Evolutionary conservation across 2,888 invertebrate genomes (phyloP).

Genomic region (Drosophila leonis): DNA sequence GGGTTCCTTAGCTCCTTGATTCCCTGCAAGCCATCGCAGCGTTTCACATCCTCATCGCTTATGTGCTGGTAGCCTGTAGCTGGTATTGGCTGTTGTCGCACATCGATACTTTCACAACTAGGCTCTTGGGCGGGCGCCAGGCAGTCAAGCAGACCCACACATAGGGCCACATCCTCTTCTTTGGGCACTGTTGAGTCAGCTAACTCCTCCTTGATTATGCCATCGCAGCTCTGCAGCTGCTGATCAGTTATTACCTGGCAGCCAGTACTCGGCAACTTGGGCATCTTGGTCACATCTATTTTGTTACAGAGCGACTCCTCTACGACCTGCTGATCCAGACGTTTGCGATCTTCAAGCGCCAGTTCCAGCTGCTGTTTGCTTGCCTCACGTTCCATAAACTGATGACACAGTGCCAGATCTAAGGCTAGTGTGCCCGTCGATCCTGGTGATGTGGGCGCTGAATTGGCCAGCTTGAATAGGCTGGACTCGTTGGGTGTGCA

Average conservation of each 20-base stretch:
- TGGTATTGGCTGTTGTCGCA: conserved; percentile 58
- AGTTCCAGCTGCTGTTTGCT: conserved; percentile 30
- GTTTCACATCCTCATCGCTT: conserved; percentile 61
- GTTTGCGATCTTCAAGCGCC: conserved; percentile 47
- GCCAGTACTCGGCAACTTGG: conserved; percentile 67
- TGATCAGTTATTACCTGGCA: conserved; percentile 69
- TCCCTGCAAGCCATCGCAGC: conserved; percentile 52
- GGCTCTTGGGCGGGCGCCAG: conserved; percentile 69
- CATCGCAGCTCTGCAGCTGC: conserved; percentile 72
- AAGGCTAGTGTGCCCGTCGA: conserved; percentile 24
- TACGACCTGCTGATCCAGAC: conserved; percentile 63
- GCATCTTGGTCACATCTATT: conserved; percentile 69
- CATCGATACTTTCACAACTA: conserved; percentile 67
- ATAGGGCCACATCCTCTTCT: conserved; percentile 68
- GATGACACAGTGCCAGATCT: conserved; percentile 68
- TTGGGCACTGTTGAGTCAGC: conserved; percentile 32
- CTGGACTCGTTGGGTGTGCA: conserved; percentile 89
- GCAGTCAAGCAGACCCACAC: conserved; percentile 66
- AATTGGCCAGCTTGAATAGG: conserved; percentile 76
- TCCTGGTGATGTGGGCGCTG: conserved; percentile 72
- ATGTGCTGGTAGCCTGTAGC: conserved; percentile 70
- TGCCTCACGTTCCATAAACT: conserved; percentile 59
- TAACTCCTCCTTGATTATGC: conserved; percentile 11
- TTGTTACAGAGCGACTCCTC: conserved; percentile 78
- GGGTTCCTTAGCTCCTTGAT: conserved; percentile 2